Evolutionary conservation across 1,140 invertebrate genomes (phyloP).

Genomic region (Zaprionus camerounensis): DNA sequence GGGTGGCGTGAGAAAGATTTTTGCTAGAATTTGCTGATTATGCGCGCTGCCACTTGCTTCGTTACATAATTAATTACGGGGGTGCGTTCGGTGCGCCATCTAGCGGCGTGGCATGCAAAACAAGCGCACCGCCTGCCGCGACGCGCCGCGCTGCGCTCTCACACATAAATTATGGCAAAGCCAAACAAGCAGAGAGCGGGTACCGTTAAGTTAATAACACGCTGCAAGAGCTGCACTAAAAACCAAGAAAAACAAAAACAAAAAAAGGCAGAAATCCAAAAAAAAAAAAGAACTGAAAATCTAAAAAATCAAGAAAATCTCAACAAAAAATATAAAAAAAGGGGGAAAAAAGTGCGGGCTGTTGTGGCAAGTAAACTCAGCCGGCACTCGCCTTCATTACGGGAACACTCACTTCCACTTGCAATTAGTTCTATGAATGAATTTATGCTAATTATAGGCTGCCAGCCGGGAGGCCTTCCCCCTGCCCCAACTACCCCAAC

Average conservation of each 20-base stretch:
- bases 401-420: slow-evolving; percentile 73
- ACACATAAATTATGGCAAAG: slow-evolving; percentile 77
- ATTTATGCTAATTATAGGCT: slow-evolving; percentile 79
- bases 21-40: slow-evolving; percentile 38
- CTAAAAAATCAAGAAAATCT: slow-evolving; percentile 2
- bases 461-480: slow-evolving; percentile 20
- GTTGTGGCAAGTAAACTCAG: slow-evolving; percentile 32
- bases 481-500: neutral
- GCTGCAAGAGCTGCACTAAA: slow-evolving; percentile 63
- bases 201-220: slow-evolving; percentile 79
- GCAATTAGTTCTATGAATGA: slow-evolving; percentile 80
- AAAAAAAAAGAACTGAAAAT: neutral
- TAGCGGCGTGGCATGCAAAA: slow-evolving; percentile 63
- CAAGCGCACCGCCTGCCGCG: slow-evolving; percentile 62
- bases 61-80: slow-evolving; percentile 75
- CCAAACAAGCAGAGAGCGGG: slow-evolving; percentile 65
- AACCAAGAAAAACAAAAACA: slow-evolving; percentile 34
- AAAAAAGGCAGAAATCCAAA: slow-evolving; percentile 44
- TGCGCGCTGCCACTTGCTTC: slow-evolving; percentile 43
- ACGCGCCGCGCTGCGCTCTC: slow-evolving; percentile 30
- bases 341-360: slow-evolving; percentile 47
- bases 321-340: neutral
- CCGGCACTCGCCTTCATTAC: slow-evolving; percentile 62
- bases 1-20: slow-evolving; percentile 71
- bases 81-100: slow-evolving; percentile 49